Conservation (phyloP, 2,113 vertebrate species). For the Bufo bufo region DNA sequence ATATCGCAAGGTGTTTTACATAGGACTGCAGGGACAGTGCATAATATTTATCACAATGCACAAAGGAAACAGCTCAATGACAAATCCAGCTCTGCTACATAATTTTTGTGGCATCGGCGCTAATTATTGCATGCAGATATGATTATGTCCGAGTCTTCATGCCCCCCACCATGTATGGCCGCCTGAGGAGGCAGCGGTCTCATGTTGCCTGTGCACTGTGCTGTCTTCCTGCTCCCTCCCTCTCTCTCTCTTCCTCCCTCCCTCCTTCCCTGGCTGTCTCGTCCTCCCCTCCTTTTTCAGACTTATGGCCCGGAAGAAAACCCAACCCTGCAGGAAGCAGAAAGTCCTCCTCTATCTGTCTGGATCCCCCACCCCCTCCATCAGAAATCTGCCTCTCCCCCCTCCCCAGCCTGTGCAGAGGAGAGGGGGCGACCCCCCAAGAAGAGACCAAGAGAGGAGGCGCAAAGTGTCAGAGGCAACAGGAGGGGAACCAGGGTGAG, state of each 20-base stretch:
- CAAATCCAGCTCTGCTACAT: not conserved
- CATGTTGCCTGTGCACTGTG: not conserved
- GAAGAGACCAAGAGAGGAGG: not conserved
- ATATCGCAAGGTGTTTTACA: not conserved
- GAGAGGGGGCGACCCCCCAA: conserved; percentile 52
- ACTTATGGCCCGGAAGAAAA: conserved; percentile 41
- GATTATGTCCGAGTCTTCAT: not conserved
- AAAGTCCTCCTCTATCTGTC: conserved; percentile 38
- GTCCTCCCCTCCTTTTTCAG: not conserved
- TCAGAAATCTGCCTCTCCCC: conserved; percentile 9
- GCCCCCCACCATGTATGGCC: not conserved
- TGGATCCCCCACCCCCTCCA: conserved; percentile 25
- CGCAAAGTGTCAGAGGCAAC: not conserved
- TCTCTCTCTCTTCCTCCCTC: not conserved
- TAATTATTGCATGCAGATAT: not conserved
- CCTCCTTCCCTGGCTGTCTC: not conserved
- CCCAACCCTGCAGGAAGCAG: conserved; percentile 46
- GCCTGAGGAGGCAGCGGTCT: not conserved
- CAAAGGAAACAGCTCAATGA: not conserved
- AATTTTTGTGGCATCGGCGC: no score
- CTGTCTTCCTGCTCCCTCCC: conserved; percentile 21
- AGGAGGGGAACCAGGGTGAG: conserved; percentile 2
- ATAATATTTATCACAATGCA: not conserved
- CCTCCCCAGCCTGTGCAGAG: conserved; percentile 35
- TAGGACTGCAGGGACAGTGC: not conserved